Percentiles rank a stretch among this genome's conserved stretches.
Conservation (phyloP, 2,888 invertebrate species). For the Cheilosia grossa region DNA sequence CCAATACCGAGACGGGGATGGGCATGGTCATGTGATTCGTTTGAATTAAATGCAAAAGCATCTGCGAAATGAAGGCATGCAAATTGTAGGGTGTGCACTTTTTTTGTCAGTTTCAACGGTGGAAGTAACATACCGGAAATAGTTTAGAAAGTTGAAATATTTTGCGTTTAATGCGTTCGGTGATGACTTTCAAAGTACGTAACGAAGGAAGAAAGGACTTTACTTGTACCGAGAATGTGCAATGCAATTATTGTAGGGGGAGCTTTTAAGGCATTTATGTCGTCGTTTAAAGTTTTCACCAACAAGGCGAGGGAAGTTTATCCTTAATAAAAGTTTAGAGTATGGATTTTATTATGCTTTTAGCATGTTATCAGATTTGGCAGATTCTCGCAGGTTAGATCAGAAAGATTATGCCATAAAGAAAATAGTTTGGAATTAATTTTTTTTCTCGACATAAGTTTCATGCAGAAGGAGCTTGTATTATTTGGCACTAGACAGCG, state of each 20-base stretch:
- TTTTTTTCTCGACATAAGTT: no score
- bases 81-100: slow-evolving; percentile 17
- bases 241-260: not conserved
- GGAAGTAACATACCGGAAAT: slow-evolving; percentile 32
- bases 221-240: not conserved
- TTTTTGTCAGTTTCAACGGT: slow-evolving; percentile 18
- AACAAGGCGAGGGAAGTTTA: not conserved
- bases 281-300: not conserved
- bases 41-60: slow-evolving; percentile 26
- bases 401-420: not conserved
- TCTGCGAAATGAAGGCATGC: not conserved
- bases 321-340: not conserved
- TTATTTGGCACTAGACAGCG: no score
- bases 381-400: not conserved
- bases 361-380: slow-evolving; percentile 1
- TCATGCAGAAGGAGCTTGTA: no score
- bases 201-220: not conserved
- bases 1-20: not conserved
- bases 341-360: not conserved
- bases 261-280: not conserved
- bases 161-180: not conserved
- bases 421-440: no score
- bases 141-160: slow-evolving; percentile 20
- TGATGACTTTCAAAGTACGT: slow-evolving; percentile 4
- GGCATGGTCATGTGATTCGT: slow-evolving; percentile 10